phyloP scores from a whole-genome alignment of 2,888 invertebrate species.

The Perizoma affinitatum region DNA sequence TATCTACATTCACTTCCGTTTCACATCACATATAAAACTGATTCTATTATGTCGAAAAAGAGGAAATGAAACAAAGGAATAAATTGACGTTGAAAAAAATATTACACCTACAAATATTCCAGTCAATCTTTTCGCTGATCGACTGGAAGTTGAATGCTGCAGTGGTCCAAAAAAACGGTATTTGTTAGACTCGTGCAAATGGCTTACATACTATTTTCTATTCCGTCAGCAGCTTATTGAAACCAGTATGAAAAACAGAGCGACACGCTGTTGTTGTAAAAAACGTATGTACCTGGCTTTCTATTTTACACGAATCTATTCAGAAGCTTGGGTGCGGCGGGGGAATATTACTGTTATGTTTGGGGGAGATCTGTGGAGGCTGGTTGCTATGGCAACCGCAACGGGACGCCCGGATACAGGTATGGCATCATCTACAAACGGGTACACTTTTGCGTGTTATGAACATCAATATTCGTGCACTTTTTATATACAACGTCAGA shows the following conservation, averaged over 20 bases:
- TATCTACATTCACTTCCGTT: neutral
- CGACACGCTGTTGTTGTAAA: slow-evolving; percentile 27
- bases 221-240: slow-evolving; percentile 15
- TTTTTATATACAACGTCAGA: too few relatives aligned
- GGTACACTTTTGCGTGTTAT: too few relatives aligned
- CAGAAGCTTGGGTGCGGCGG: slow-evolving; percentile 40
- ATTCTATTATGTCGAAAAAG: neutral
- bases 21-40: neutral
- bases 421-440: too few relatives aligned
- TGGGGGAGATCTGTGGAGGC: slow-evolving; percentile 23
- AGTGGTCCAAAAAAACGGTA: too few relatives aligned
- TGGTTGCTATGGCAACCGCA: slow-evolving; percentile 58
- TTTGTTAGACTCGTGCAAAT: too few relatives aligned
- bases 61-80: neutral
- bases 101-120: neutral
- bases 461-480: too few relatives aligned
- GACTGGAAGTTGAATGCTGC: neutral
- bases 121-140: neutral
- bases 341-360: slow-evolving; percentile 54
- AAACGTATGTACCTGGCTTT: slow-evolving; percentile 38
- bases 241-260: slow-evolving; percentile 25
- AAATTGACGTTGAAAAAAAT: too few relatives aligned
- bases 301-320: slow-evolving; percentile 43
- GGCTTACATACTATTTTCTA: too few relatives aligned
- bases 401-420: slow-evolving; percentile 32